Conservation (phyloP, 2,888 invertebrate genomes). For the Heliconius charithonia region DNA sequence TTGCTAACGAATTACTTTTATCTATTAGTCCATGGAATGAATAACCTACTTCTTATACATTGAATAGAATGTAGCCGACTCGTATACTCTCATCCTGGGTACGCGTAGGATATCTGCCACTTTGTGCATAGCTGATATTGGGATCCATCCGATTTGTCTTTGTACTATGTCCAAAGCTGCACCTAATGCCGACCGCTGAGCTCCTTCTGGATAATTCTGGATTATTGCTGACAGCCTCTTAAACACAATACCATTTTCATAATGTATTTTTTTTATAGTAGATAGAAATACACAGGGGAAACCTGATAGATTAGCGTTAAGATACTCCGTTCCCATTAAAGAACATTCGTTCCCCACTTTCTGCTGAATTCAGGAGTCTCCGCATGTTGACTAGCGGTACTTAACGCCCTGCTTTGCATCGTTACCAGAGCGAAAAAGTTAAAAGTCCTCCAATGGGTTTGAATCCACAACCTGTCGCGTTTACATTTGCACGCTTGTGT, state of each 20-base stretch:
- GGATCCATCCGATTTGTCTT: conserved; percentile 76
- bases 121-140: conserved; percentile 76
- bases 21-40: not conserved
- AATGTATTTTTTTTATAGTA: too few relatives aligned
- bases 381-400: not conserved
- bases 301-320: not conserved
- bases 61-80: conserved; percentile 72
- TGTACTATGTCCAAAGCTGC: conserved; percentile 69
- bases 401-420: not conserved
- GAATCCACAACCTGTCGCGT: not conserved
- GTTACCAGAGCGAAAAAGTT: not conserved
- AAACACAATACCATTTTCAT: conserved; percentile 38
- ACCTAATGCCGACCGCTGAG: conserved; percentile 62
- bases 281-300: not conserved
- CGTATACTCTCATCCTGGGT: conserved; percentile 74
- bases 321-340: not conserved
- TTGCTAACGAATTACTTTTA: not conserved
- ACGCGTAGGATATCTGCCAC: conserved; percentile 67
- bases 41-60: conserved; percentile 67
- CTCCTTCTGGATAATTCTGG: conserved; percentile 69
- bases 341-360: not conserved
- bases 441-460: not conserved
- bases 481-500: too few relatives aligned
- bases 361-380: not conserved
- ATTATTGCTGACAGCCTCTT: conserved; percentile 68